Conservation (phyloP, 1,140 invertebrate species). For the Ptiloglossa arizonensis region DNA sequence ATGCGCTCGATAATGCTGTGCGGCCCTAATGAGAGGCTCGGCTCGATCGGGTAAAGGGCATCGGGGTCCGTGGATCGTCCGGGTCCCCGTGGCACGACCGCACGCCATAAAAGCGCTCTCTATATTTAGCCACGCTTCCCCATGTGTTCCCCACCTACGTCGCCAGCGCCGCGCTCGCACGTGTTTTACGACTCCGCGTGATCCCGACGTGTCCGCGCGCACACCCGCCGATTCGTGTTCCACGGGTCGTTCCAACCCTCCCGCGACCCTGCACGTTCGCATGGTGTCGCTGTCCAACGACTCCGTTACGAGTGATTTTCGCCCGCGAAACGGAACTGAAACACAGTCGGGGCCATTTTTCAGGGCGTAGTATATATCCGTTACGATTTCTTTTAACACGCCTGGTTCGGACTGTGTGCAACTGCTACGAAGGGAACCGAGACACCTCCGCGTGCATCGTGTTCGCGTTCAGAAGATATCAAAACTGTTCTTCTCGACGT, state of each 20-base stretch:
- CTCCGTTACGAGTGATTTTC: too few species aligned
- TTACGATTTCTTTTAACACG: too few species aligned
- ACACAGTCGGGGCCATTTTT: too few species aligned
- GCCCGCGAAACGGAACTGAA: too few species aligned
- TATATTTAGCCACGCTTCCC: conserved; percentile 63
- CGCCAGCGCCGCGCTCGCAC: conserved; percentile 6
- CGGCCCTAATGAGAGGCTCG: conserved; percentile 58
- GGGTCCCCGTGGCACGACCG: conserved; percentile 53
- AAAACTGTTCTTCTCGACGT: too few species aligned
- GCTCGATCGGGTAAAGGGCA: conserved; percentile 57
- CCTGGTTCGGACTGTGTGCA: too few species aligned
- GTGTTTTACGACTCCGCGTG: conserved; percentile 51
- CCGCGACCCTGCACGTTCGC: not conserved
- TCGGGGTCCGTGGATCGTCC: conserved; percentile 58
- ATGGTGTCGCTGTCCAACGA: not conserved
- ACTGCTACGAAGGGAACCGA: too few species aligned
- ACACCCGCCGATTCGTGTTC: conserved; percentile 2
- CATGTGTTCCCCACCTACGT: conserved; percentile 52
- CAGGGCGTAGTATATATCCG: too few species aligned
- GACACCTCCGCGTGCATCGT: too few species aligned
- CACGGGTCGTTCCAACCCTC: conserved; percentile 25
- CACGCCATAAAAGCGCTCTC: conserved; percentile 66
- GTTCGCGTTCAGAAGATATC: too few species aligned
- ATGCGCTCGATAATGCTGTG: conserved; percentile 40
- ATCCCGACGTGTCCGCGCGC: not conserved